phyloP scores from a whole-genome alignment of 1,140 invertebrate species.

The Odontomachus brunneus region DNA sequence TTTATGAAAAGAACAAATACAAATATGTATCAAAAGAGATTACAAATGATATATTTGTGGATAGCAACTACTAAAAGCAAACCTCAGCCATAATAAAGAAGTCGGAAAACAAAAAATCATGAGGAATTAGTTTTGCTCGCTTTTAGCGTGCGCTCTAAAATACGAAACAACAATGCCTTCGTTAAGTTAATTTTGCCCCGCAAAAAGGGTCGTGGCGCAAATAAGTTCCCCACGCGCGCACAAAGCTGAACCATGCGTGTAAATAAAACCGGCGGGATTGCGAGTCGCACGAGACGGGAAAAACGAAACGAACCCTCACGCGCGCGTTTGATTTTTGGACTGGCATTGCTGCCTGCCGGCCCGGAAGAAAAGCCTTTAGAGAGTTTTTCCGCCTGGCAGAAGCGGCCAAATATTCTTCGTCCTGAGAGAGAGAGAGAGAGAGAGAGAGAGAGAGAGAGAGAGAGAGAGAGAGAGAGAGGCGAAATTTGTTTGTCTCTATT shows the following conservation, averaged over 20 bases:
- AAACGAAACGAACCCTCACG: constrained; percentile 30
- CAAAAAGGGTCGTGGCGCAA: constrained; percentile 3
- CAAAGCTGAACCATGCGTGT: constrained; percentile 26
- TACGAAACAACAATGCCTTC: constrained; percentile 2
- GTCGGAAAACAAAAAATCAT: not conserved
- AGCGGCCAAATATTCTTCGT: constrained; percentile 70
- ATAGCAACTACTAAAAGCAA: too few species aligned
- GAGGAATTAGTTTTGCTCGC: not conserved
- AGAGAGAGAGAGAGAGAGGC: constrained; percentile 19
- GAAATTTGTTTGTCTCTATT: too few species aligned
- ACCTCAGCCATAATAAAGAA: too few species aligned
- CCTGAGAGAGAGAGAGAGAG: constrained; percentile 19
- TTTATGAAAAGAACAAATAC: constrained; percentile 2
- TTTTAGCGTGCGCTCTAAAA: not conserved
- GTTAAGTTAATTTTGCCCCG: constrained; percentile 31
- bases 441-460: not conserved
- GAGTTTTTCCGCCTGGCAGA: constrained; percentile 83
- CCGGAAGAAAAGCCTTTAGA: constrained; percentile 81
- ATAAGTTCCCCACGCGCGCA: not conserved
- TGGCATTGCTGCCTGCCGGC: constrained; percentile 80
- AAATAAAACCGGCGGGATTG: constrained; percentile 56
- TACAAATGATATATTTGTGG: not conserved
- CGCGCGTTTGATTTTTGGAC: constrained; percentile 81
- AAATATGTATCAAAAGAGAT: not conserved
- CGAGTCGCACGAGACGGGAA: not conserved